Base-by-base conservation (phyloP, 2,797 vertebrate species). In the Myotis daubentonii region DNA sequence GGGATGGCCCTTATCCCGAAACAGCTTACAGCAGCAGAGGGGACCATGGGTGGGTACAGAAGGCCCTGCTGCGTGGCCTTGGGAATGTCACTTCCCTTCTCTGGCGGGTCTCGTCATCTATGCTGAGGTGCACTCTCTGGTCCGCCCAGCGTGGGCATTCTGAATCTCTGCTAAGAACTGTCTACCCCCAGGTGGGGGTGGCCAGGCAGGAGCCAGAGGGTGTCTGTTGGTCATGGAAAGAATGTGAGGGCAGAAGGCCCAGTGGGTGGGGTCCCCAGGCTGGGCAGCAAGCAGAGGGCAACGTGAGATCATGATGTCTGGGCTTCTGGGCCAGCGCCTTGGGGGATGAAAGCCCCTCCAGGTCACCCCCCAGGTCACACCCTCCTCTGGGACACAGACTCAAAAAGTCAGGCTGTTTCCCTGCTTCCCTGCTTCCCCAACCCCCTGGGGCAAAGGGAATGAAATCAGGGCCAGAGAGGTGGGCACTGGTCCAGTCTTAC, bases 161-260 rank as follows among this genome's bases (percentile, higher is more conserved):
- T 12, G 74, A 53, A 28, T 60, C 41, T 81, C 87, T 60, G 60
- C 44, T 33, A 51, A 85, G 51, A 30, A 13, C 33, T 19, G 62
- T 33, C 81, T 28, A 12, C 30, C 13, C 60, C 19, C 53, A 91
- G 93, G 44, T 66, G 38, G 78, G 83, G 81, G 72, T 81, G 85
- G 70, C n/a, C 41, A 38, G 84, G 66, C 22, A 9, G 72, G 78
- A 83, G 85, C 62, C 65, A 22, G 92, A 72, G 90, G 78, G 76
- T 82, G 68, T 93, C 81, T 51, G 78, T 47, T 47, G 93, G 84
- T 88, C 70, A 89, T 82, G 95, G 96, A 95, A 96, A 95, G 89
- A 96, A 95, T 81, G 84, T 71, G 66, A 95, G 62, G 95, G 85
- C 87, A 72, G 76, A 75, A 92, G 28, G 94, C 96, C 89, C 79